Conservation (phyloP, 1,140 invertebrate species). For the Bombus huntii region DNA sequence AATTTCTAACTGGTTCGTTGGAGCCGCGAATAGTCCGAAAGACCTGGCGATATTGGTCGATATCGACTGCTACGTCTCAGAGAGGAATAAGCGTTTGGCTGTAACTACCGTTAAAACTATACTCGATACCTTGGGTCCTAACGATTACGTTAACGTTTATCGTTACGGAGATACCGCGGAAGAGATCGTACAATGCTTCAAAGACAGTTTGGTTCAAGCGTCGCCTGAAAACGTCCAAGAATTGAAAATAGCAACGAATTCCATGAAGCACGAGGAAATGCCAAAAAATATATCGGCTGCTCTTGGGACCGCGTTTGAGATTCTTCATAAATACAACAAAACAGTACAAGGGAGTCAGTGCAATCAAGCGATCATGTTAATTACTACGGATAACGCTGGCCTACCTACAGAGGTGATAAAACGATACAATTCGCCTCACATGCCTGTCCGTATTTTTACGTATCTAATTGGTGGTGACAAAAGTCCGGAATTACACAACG, state of each 20-base stretch:
- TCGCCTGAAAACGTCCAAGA: constrained; percentile 93
- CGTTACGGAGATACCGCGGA: constrained; percentile 90
- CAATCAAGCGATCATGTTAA: constrained; percentile 98
- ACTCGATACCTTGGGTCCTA: constrained; percentile 96
- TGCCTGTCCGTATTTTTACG: constrained; percentile 97
- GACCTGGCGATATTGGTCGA: constrained; percentile 97
- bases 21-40: constrained; percentile 97
- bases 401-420: constrained; percentile 92
- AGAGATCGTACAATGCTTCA: constrained; percentile 93
- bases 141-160: constrained; percentile 98
- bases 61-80: constrained; percentile 93
- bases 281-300: constrained; percentile 97
- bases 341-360: constrained; percentile 93
- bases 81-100: constrained; percentile 92
- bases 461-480: constrained; percentile 97
- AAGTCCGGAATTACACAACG: constrained; percentile 92
- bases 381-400: constrained; percentile 90
- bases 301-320: constrained; percentile 94
- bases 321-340: constrained; percentile 93
- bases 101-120: constrained; percentile 93
- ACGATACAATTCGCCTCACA: constrained; percentile 94
- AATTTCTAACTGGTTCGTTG: constrained; percentile 95
- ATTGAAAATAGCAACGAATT: constrained; percentile 89
- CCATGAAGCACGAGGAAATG: constrained; percentile 87
- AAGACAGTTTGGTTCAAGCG: constrained; percentile 93